A percentile compares a stretch with the other conserved stretches of the same genome.
phyloP scores from a whole-genome alignment of 92 coral and sea anemone species.

The Epizoanthus rinbou region DNA sequence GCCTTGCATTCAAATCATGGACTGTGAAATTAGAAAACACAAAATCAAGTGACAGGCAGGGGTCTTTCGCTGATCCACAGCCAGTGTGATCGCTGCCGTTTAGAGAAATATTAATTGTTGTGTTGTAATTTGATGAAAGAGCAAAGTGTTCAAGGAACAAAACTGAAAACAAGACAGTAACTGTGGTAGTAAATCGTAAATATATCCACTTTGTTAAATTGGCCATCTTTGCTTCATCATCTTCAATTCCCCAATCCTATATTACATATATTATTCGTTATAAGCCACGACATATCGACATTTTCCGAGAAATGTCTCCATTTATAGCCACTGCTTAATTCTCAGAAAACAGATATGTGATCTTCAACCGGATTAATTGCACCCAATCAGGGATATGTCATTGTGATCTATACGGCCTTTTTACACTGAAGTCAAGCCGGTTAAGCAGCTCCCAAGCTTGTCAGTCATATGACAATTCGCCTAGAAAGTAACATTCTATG shows the following conservation, averaged over 20 bases:
- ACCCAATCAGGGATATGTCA: too few species aligned
- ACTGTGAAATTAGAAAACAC: slow-evolving; percentile 35
- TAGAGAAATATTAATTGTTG: slow-evolving; percentile 51
- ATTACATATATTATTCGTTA: background rate
- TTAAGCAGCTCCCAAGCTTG: too few species aligned
- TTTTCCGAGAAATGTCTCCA: slow-evolving; percentile 1
- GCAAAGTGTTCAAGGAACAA: background rate
- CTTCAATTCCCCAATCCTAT: background rate
- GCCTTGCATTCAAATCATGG: slow-evolving; percentile 51
- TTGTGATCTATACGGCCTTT: too few species aligned
- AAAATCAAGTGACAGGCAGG: slow-evolving; percentile 56
- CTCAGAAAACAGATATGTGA: slow-evolving; percentile 1
- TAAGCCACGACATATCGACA: background rate
- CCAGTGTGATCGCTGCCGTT: slow-evolving; percentile 36
- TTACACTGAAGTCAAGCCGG: too few species aligned
- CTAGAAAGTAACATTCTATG: too few species aligned
- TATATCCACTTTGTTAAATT: background rate
- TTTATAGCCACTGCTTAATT: background rate
- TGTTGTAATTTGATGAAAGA: background rate
- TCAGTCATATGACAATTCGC: too few species aligned
- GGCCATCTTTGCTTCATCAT: background rate
- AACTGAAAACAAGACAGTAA: background rate
- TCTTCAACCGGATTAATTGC: background rate
- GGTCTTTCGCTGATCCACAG: slow-evolving; percentile 45
- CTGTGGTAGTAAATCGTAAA: background rate